These are phyloP conservation scores for Anableps anableps DNA, from an alignment of 2,797 vertebrate genomes.

Conservation along the genomic window DNA sequence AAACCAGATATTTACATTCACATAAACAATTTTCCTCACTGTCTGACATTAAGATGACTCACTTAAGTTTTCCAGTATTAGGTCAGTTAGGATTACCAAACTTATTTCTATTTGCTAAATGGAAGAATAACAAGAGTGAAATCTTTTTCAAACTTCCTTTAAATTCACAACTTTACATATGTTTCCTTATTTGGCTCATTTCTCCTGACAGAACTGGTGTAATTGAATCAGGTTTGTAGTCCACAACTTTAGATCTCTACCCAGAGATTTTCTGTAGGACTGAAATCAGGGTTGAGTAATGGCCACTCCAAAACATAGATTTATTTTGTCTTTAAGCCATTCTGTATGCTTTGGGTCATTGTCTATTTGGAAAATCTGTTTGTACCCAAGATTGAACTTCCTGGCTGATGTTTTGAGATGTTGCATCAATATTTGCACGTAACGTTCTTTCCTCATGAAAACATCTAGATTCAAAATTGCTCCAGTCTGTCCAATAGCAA, in stretches of 20 bases:
- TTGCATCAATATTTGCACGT: not conserved
- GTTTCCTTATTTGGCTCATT: not conserved
- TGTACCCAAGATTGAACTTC: not conserved
- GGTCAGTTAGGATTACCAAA: not conserved
- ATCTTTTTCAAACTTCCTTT: not conserved
- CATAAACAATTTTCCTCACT: not conserved
- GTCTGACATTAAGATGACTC: not conserved
- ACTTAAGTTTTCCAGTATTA: not conserved
- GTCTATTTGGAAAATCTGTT: not conserved
- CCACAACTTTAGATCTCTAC: not conserved
- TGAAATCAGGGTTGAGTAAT: not conserved
- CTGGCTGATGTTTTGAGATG: not conserved
- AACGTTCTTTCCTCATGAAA: not conserved
- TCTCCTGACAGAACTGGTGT: not conserved
- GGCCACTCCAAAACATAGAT: not conserved
- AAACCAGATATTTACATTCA: not conserved
- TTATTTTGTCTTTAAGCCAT: not conserved
- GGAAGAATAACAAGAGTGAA: not conserved
- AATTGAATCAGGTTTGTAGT: not conserved
- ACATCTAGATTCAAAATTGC: not conserved
- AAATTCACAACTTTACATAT: not conserved
- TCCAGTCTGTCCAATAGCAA: not conserved
- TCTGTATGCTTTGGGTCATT: not conserved
- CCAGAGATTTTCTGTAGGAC: not conserved
- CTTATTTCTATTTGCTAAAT: not conserved